Conservation (phyloP, 1,140 invertebrate genomes). For the Leptonema lineaticorne region DNA sequence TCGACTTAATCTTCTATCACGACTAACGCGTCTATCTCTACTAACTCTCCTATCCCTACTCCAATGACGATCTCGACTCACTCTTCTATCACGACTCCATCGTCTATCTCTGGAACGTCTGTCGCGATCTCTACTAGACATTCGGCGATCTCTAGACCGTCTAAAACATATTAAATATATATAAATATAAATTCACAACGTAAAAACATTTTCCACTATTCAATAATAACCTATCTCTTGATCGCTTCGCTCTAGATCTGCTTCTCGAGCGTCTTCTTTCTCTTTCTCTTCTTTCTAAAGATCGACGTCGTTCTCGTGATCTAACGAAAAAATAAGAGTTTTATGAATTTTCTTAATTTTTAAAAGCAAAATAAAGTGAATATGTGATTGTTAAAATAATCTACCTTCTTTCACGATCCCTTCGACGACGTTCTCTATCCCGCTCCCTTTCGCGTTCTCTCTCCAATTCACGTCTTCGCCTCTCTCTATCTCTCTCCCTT, state of each 20-base stretch:
- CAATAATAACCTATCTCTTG: conserved; percentile 54
- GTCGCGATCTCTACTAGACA: conserved; percentile 41
- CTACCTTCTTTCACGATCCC: conserved; percentile 47
- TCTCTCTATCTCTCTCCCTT: conserved; percentile 49
- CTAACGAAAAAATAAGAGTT: conserved; percentile 38
- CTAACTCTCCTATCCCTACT: conserved; percentile 35
- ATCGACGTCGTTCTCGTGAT: conserved; percentile 58
- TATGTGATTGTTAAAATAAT: conserved; percentile 50
- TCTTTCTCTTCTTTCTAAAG: conserved; percentile 56
- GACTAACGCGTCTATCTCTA: conserved; percentile 42
- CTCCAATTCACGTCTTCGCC: conserved; percentile 48
- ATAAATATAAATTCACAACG: neutral
- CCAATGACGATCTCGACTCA: conserved; percentile 44
- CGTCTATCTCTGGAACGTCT: conserved; percentile 28
- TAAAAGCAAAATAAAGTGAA: neutral
- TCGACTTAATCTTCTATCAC: conserved; percentile 41
- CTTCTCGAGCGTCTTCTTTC: conserved; percentile 54
- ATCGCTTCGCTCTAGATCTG: conserved; percentile 52
- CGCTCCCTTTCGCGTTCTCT: conserved; percentile 53
- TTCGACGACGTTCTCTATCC: conserved; percentile 49
- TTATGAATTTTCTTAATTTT: too few species aligned
- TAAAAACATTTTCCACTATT: neutral
- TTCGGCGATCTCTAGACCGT: conserved; percentile 50
- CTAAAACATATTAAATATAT: conserved; percentile 30
- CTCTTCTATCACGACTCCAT: conserved; percentile 21